phyloP scores from a whole-genome alignment of 2,797 vertebrate genomes.

The Sebastiscus albofasciatus region DNA sequence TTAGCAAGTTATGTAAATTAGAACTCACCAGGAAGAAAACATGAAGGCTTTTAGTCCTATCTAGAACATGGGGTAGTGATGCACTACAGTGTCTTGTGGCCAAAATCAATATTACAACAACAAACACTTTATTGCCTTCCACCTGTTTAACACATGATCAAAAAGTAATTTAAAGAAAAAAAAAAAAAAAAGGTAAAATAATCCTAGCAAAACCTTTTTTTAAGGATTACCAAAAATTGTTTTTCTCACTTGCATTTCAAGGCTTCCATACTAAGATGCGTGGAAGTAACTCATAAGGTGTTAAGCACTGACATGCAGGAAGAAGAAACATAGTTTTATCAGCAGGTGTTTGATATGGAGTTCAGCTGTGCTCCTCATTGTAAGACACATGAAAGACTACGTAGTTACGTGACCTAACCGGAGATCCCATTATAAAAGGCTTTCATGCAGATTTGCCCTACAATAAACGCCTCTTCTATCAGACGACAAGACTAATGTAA shows the following conservation, averaged over 20 bases:
- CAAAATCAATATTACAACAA: too few relatives aligned
- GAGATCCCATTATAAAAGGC: not conserved
- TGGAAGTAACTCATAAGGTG: not conserved
- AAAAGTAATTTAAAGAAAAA: too few relatives aligned
- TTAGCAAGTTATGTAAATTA: too few relatives aligned
- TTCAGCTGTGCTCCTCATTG: not conserved
- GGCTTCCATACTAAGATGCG: not conserved
- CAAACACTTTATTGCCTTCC: too few relatives aligned
- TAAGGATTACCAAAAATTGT: too few relatives aligned
- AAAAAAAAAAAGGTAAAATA: too few relatives aligned
- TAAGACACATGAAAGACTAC: not conserved
- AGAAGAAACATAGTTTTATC: not conserved
- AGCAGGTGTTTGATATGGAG: not conserved
- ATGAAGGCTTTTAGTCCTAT: too few relatives aligned
- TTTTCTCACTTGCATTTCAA: not conserved
- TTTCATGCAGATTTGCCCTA: not conserved
- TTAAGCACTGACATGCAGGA: not conserved
- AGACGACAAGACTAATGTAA: slow-evolving; percentile 21
- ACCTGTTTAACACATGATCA: too few relatives aligned
- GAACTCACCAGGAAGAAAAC: too few relatives aligned
- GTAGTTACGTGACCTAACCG: not conserved
- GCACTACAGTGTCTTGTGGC: too few relatives aligned
- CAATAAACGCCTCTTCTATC: not conserved
- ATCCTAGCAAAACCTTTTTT: too few relatives aligned
- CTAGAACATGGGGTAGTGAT: too few relatives aligned